Conservation (phyloP, 2,888 invertebrate species). For the Maniola hyperantus region DNA sequence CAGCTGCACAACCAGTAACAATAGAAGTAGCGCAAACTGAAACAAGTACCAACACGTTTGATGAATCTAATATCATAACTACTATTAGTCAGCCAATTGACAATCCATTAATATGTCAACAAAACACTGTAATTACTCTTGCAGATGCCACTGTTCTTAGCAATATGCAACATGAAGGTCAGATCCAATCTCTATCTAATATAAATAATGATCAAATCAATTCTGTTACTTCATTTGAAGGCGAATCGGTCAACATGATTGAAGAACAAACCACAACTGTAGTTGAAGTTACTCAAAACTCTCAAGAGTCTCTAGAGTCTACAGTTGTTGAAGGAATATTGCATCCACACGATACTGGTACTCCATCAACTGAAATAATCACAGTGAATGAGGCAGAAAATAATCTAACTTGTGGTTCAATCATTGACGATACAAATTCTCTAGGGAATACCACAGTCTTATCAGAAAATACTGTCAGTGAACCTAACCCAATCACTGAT, state of each 20-base stretch:
- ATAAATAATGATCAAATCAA: slow-evolving; percentile 21
- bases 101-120: slow-evolving; percentile 15
- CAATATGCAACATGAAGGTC: slow-evolving; percentile 22
- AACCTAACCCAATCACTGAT: neutral
- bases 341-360: slow-evolving; percentile 7
- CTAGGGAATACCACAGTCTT: neutral
- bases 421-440: slow-evolving; percentile 10
- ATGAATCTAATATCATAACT: slow-evolving; percentile 28
- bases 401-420: slow-evolving; percentile 6
- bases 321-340: slow-evolving; percentile 22
- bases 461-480: neutral
- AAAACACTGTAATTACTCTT: slow-evolving; percentile 20
- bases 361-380: slow-evolving; percentile 1
- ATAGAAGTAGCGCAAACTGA: slow-evolving; percentile 25
- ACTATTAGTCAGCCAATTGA: slow-evolving; percentile 17
- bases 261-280: slow-evolving; percentile 17
- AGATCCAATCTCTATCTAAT: slow-evolving; percentile 20
- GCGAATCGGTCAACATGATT: slow-evolving; percentile 3
- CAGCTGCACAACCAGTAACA: slow-evolving; percentile 26
- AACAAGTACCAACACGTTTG: slow-evolving; percentile 14
- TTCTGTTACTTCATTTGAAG: slow-evolving; percentile 23
- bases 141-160: slow-evolving; percentile 24
- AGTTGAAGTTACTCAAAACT: slow-evolving; percentile 1
- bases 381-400: neutral
- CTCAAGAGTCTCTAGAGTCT: slow-evolving; percentile 11